phyloP scores from a whole-genome alignment of 1,140 invertebrate genomes.

The Diploscapter pachys region DNA sequence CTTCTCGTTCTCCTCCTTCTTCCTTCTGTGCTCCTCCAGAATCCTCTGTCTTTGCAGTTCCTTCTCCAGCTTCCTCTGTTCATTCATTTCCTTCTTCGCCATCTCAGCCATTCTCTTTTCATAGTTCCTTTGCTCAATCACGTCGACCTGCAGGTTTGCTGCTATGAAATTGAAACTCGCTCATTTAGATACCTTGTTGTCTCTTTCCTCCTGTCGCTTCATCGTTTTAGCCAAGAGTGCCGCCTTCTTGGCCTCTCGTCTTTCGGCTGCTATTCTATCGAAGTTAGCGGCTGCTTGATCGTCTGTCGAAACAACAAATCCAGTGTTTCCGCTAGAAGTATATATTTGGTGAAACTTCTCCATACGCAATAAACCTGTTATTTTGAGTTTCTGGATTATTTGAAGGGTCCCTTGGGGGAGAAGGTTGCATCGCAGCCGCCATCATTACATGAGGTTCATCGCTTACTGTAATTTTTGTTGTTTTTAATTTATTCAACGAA shows the following conservation, averaged over 20 bases:
- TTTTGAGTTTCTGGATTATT: too few relatives aligned
- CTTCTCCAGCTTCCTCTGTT: slow-evolving; percentile 75
- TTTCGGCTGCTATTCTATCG: slow-evolving; percentile 27
- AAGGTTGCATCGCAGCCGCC: too few relatives aligned
- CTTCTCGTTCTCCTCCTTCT: slow-evolving; percentile 52
- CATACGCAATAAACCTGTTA: too few relatives aligned
- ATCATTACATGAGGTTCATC: too few relatives aligned
- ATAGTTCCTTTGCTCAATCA: slow-evolving; percentile 78
- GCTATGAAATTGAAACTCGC: not conserved
- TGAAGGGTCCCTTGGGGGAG: too few relatives aligned
- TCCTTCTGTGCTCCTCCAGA: slow-evolving; percentile 58
- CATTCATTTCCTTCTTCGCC: slow-evolving; percentile 85
- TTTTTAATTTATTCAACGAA: too few relatives aligned
- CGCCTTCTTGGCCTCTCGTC: slow-evolving; percentile 58
- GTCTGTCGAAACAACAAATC: slow-evolving; percentile 7
- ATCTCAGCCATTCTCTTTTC: slow-evolving; percentile 81
- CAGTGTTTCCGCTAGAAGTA: not conserved
- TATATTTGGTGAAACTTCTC: too few relatives aligned
- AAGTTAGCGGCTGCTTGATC: slow-evolving; percentile 18
- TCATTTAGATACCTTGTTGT: slow-evolving; percentile 64
- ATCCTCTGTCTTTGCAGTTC: slow-evolving; percentile 51
- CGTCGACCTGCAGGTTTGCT: slow-evolving; percentile 66
- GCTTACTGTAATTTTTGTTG: too few relatives aligned
- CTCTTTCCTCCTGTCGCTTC: slow-evolving; percentile 76
- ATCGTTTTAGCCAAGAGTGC: slow-evolving; percentile 58